Percentiles rank a stretch among this genome's conserved stretches.
phyloP scores from a whole-genome alignment of 1,140 invertebrate species.

The Diabrotica virgifera region DNA sequence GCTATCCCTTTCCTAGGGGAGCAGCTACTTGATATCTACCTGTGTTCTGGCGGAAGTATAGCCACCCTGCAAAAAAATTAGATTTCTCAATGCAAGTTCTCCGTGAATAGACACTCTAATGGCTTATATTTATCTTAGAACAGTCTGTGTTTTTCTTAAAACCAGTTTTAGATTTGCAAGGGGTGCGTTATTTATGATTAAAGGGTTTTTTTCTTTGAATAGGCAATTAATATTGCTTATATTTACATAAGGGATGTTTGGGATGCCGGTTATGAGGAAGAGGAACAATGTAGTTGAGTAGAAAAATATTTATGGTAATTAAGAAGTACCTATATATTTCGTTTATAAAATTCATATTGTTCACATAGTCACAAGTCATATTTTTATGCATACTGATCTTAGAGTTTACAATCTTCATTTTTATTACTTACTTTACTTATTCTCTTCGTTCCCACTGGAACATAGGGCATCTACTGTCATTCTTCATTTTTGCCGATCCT shows the following conservation, averaged over 20 bases:
- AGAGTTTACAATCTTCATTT: no score
- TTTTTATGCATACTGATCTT: no score
- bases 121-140: background rate
- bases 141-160: constrained; percentile 1
- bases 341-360: no score
- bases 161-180: background rate
- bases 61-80: background rate
- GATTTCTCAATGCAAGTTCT: background rate
- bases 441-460: no score
- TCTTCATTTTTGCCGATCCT: no score
- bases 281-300: no score
- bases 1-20: constrained; percentile 16
- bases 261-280: background rate
- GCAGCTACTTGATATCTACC: background rate
- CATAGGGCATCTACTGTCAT: no score
- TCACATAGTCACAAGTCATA: no score
- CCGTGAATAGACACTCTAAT: background rate
- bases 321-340: no score
- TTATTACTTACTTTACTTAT: no score
- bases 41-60: constrained; percentile 6
- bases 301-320: no score
- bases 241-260: background rate
- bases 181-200: background rate
- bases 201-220: background rate
- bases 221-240: background rate